Evolutionary conservation across 2,888 invertebrate genomes (phyloP).

Genomic region (Hybos culiciformis): DNA sequence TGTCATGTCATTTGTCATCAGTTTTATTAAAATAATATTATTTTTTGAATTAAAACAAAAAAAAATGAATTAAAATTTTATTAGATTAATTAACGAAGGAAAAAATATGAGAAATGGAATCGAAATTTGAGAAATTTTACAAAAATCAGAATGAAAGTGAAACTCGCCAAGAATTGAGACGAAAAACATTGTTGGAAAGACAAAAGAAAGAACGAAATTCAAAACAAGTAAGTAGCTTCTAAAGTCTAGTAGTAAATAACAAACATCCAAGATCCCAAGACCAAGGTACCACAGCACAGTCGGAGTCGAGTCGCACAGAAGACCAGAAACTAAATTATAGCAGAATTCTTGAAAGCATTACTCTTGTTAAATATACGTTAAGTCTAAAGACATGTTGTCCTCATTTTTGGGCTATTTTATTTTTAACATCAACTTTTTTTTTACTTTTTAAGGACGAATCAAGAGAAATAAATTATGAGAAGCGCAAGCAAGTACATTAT

Average conservation of each 20-base stretch:
- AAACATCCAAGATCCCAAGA: constrained; percentile 25
- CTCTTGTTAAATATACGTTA: background rate
- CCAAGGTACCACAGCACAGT: constrained; percentile 13
- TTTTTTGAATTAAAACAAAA: too few relatives aligned
- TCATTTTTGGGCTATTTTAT: too few relatives aligned
- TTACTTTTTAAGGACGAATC: too few relatives aligned
- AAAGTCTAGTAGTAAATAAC: too few relatives aligned
- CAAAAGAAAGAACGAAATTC: constrained; percentile 30
- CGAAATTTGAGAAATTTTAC: background rate
- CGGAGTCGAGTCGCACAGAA: constrained; percentile 8
- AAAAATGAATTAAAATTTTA: too few relatives aligned
- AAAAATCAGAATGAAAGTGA: constrained; percentile 3
- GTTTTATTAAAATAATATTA: too few relatives aligned
- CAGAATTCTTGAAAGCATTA: background rate
- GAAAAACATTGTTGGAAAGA: constrained; percentile 21
- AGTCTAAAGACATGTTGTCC: constrained; percentile 6
- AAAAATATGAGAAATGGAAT: too few relatives aligned
- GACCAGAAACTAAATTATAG: too few relatives aligned
- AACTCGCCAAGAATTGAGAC: constrained; percentile 22
- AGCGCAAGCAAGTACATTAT: constrained; percentile 1
- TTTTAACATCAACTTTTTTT: too few relatives aligned
- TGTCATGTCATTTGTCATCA: too few relatives aligned
- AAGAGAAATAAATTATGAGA: background rate
- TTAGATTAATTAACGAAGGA: too few relatives aligned
- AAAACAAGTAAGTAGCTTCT: too few relatives aligned